Evolutionary conservation across 2,888 invertebrate species (phyloP), one percentile per base, ranked within the genome.

Genomic region (Osmoderma eremita): DNA sequence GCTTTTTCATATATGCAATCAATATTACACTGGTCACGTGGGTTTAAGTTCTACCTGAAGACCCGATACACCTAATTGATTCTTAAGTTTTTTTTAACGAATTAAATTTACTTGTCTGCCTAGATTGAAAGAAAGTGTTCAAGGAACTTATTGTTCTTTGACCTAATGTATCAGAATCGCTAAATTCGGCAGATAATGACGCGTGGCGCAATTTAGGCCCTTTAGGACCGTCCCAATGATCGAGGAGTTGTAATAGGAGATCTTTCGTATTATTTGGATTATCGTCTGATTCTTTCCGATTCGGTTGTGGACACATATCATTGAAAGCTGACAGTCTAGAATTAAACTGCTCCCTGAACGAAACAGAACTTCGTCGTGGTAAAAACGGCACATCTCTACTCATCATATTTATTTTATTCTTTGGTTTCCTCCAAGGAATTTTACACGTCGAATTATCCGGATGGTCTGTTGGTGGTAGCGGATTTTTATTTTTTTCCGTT

Each of bases 81-180:
- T n/a, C n/a, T n/a, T 58, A 65, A 48, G 56, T 30, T 38, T 65
- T 53, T 30, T 67, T 63, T n/a, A 48, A 30, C 18, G 63, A 54
- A 45, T 8, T 30, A 51, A 67, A 38, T 36, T 65, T 68, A 50
- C 36, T 78, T 12, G 78, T 77, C 17, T 81, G 76, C 50, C 83
- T 77, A 49, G 85, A 83, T 71, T 91, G 90, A 80, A 92, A 93
- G 83, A 92, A 93, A 65, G 90, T 90, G 73, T 93, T 92, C 49
- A 93, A 85, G 65, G 93, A 92, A 73, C 90, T 91, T 85, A 93
- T 92, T 6, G 93, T 91, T 74, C 87, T 88, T 77, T 92, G 90
- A 39, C 91, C 92, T 58, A 93, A 83, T 69, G 88, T 88, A 73
- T 91, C 90, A 18, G 88, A 87, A 8, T 90, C 87, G 22, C 89